These are phyloP conservation scores for Eurois occulta DNA, from an alignment of 2,888 invertebrate genomes.

Conservation along the genomic window DNA sequence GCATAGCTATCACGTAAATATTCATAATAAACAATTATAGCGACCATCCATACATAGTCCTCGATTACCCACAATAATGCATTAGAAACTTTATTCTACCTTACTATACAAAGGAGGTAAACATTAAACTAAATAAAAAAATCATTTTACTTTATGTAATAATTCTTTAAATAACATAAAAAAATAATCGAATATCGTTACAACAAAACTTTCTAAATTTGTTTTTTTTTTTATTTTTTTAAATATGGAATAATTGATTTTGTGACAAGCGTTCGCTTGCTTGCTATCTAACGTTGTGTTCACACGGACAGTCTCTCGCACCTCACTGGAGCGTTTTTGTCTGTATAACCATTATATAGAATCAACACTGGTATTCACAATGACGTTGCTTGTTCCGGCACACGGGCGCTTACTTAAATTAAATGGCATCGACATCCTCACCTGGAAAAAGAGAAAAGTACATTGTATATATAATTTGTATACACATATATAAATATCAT, in stretches of 20 bases:
- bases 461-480: too few relatives aligned
- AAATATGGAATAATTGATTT: constrained; percentile 89
- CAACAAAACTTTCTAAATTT: constrained; percentile 85
- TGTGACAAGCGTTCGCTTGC: constrained; percentile 74
- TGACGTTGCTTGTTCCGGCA: constrained; percentile 80
- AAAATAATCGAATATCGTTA: constrained; percentile 88
- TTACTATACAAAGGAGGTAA: constrained; percentile 86
- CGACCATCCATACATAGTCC: constrained; percentile 69
- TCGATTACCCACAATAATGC: constrained; percentile 79
- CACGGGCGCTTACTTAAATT: constrained; percentile 88
- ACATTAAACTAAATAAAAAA: constrained; percentile 83
- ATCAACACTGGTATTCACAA: constrained; percentile 83
- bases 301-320: constrained; percentile 69
- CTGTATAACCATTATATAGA: constrained; percentile 66
- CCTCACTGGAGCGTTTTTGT: constrained; percentile 66
- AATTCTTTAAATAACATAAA: constrained; percentile 88
- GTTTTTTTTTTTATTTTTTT: constrained; percentile 72
- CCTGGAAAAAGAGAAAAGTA: constrained; percentile 74
- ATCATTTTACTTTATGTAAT: constrained; percentile 87
- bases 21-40: constrained; percentile 66
- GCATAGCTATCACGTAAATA: constrained; percentile 72
- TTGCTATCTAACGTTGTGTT: constrained; percentile 79
- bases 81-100: constrained; percentile 80
- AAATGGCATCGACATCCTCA: constrained; percentile 90
- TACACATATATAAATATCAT: too few relatives aligned